Percentiles rank a stretch among this genome's conserved stretches.
These are phyloP conservation scores for Meganola albula DNA, from an alignment of 2,888 invertebrate species.

Conservation along the genomic window DNA sequence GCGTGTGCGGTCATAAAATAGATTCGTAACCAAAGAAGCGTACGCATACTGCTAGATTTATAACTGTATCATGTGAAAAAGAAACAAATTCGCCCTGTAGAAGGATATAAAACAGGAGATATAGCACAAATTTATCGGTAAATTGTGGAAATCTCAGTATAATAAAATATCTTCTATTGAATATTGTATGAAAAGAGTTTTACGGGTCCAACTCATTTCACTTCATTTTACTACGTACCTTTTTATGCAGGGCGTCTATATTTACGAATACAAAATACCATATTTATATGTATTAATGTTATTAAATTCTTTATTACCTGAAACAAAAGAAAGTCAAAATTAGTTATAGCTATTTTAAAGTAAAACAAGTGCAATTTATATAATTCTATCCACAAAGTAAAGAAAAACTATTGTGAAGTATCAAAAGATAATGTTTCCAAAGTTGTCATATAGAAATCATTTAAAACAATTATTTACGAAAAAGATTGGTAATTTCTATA, in stretches of 20 bases:
- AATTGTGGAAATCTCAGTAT: slow-evolving; percentile 74
- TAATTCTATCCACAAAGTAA: too few species aligned
- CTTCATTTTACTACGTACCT: slow-evolving; percentile 64
- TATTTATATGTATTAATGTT: slow-evolving; percentile 34
- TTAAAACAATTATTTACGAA: too few species aligned
- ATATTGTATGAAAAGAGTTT: slow-evolving; percentile 74
- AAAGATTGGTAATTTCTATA: too few species aligned
- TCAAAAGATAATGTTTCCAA: too few species aligned
- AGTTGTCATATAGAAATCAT: too few species aligned
- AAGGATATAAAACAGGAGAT: slow-evolving; percentile 70
- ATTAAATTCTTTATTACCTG: slow-evolving; percentile 63
- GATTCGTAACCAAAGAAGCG: slow-evolving; percentile 72
- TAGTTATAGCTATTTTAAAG: too few species aligned
- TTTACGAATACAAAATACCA: slow-evolving; percentile 45
- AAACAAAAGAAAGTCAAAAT: too few species aligned
- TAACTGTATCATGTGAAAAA: slow-evolving; percentile 71
- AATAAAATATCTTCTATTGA: slow-evolving; percentile 76
- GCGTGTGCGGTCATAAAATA: slow-evolving; percentile 73
- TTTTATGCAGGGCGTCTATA: slow-evolving; percentile 59
- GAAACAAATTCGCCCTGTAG: slow-evolving; percentile 71
- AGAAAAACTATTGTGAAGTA: too few species aligned
- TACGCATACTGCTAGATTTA: slow-evolving; percentile 68
- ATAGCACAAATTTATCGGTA: slow-evolving; percentile 69
- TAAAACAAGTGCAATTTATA: slow-evolving; percentile 11
- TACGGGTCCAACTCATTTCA: slow-evolving; percentile 68